Evolutionary conservation across 2,797 vertebrate species (phyloP).

Genomic region (Steatocranus sp.): DNA sequence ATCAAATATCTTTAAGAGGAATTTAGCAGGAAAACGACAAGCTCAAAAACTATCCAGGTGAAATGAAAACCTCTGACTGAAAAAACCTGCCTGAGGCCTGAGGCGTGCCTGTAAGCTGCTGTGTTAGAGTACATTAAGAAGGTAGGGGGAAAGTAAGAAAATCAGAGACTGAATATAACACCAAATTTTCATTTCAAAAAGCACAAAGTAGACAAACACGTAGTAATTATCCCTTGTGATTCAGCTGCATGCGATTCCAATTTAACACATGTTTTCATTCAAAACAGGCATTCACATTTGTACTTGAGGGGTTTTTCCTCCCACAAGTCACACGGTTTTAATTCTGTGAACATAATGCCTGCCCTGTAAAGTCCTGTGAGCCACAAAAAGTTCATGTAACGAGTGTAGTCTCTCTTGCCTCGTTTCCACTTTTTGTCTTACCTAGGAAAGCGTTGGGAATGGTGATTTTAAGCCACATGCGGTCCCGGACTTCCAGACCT

Average conservation of each 20-base stretch:
- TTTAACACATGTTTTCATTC: slow-evolving; percentile 56
- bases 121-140: neutral
- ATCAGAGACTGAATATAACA: neutral
- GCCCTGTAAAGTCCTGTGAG: slow-evolving; percentile 37
- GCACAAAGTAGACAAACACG: neutral
- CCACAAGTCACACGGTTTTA: slow-evolving; percentile 61
- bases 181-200: neutral
- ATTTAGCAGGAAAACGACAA: neutral
- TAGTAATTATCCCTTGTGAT: slow-evolving; percentile 49
- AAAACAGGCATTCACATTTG: slow-evolving; percentile 22
- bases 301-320: slow-evolving; percentile 5
- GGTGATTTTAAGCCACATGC: slow-evolving; percentile 88
- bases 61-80: neutral
- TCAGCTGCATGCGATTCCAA: slow-evolving; percentile 64
- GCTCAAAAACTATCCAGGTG: neutral
- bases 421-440: slow-evolving; percentile 32
- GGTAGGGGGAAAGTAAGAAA: neutral
- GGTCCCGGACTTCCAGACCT: slow-evolving; percentile 88
- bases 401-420: neutral
- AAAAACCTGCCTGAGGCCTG: neutral
- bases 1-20: neutral
- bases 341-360: slow-evolving; percentile 59
- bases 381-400: slow-evolving; percentile 1
- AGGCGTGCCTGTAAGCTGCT: neutral
- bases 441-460: slow-evolving; percentile 93